Percentiles rank a stretch among this genome's conserved stretches.
Conservation (phyloP, 1,140 invertebrate genomes). For the Rhagoletis pomonella region DNA sequence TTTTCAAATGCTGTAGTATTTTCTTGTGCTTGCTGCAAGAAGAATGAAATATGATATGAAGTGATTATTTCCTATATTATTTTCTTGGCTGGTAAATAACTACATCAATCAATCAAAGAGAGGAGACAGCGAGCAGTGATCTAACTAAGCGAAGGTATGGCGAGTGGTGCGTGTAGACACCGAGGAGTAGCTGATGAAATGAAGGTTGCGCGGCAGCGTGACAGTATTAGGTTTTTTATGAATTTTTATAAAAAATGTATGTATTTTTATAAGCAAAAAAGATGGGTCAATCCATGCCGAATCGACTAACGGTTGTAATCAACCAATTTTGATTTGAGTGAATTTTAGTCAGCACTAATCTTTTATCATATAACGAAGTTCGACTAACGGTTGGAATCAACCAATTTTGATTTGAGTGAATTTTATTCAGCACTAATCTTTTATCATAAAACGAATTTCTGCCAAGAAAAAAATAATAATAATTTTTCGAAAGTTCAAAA, state of each 20-base stretch:
- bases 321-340: too few relatives aligned
- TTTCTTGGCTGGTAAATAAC: slow-evolving; percentile 11
- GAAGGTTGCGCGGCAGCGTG: background rate
- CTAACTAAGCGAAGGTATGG: background rate
- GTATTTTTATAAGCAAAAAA: too few relatives aligned
- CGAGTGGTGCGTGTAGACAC: background rate
- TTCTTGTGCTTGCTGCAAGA: background rate
- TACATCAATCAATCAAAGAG: background rate
- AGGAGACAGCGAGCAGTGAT: background rate
- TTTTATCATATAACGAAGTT: too few relatives aligned
- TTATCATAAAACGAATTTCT: too few relatives aligned
- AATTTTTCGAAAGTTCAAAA: too few relatives aligned
- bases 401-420: too few relatives aligned
- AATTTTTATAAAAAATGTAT: too few relatives aligned
- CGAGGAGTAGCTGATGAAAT: background rate
- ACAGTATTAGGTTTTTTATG: too few relatives aligned
- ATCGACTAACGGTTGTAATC: too few relatives aligned
- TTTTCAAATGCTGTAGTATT: background rate
- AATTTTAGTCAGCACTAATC: background rate
- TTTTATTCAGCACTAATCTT: background rate
- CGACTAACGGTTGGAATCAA: too few relatives aligned
- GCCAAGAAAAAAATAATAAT: too few relatives aligned
- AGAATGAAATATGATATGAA: slow-evolving; percentile 14
- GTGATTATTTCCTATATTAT: background rate
- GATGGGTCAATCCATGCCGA: background rate